Percentiles rank a stretch among this genome's conserved stretches.
These are phyloP conservation scores for Rhagium mordax DNA, from an alignment of 2,888 invertebrate genomes.

Conservation along the genomic window DNA sequence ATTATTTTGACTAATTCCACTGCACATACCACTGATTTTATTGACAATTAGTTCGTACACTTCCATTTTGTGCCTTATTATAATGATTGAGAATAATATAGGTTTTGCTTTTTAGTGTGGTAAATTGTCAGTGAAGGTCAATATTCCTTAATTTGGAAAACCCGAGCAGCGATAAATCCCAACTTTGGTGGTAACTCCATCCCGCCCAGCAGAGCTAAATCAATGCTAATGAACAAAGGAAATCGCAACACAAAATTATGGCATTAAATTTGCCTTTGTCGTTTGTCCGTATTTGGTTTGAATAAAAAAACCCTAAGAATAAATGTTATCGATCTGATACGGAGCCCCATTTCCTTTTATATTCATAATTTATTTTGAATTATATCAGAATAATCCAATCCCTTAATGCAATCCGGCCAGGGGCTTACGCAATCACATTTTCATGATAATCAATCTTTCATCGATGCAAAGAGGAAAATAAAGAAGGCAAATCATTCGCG, in stretches of 20 bases:
- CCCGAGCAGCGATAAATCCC: background rate
- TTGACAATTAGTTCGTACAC: too few species aligned
- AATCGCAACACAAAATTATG: background rate
- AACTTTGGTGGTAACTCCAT: background rate
- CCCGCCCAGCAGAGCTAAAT: background rate
- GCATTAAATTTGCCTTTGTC: background rate
- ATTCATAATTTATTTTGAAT: constrained; percentile 2
- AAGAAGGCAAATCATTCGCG: background rate
- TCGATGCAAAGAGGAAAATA: background rate
- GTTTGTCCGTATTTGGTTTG: background rate
- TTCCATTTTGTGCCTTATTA: too few species aligned
- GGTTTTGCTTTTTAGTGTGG: too few species aligned
- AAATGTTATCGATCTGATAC: background rate
- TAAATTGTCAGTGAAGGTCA: too few species aligned
- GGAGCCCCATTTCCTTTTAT: background rate
- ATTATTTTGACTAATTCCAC: too few species aligned
- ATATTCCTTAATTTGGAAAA: too few species aligned
- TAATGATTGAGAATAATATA: too few species aligned
- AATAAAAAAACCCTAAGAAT: background rate
- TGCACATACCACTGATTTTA: too few species aligned
- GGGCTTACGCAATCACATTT: constrained; percentile 1
- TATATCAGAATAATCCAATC: constrained; percentile 17
- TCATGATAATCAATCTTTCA: constrained; percentile 7
- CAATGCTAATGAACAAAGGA: background rate
- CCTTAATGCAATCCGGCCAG: background rate